Percentiles rank a stretch among this genome's conserved stretches.
Evolutionary conservation across 2,888 invertebrate species (phyloP).

Genomic region (Lacanobia wlatinum): DNA sequence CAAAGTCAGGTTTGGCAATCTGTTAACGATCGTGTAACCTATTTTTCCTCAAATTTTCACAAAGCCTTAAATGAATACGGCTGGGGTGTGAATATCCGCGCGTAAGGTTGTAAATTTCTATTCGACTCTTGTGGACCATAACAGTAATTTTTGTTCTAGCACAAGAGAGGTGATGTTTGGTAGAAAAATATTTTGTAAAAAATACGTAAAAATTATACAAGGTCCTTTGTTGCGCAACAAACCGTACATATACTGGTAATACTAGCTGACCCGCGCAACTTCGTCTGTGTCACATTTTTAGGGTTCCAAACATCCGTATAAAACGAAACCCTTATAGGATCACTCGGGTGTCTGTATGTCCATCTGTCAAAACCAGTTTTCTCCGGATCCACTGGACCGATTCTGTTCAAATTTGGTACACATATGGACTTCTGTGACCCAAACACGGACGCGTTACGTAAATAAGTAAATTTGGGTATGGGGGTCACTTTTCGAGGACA

Average conservation of each 20-base stretch:
- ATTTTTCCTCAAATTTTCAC: conserved; percentile 5
- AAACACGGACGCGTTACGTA: no score
- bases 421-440: no score
- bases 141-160: conserved; percentile 24
- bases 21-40: background rate
- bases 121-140: conserved; percentile 33
- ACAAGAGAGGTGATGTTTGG: conserved; percentile 13
- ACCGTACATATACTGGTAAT: background rate
- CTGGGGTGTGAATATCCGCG: background rate
- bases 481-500: no score
- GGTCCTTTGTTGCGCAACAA: background rate
- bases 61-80: conserved; percentile 8
- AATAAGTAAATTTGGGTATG: no score
- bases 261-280: background rate
- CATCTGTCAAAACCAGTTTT: no score
- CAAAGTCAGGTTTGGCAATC: background rate
- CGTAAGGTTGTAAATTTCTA: conserved; percentile 27
- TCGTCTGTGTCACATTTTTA: no score
- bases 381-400: no score
- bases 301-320: no score
- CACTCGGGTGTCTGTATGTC: no score
- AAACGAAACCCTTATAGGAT: no score
- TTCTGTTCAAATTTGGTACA: no score
- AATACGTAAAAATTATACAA: background rate
- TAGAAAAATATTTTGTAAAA: conserved; percentile 13